Evolutionary conservation across 1,140 invertebrate genomes (phyloP).

Genomic region (Drosophila subobscura): DNA sequence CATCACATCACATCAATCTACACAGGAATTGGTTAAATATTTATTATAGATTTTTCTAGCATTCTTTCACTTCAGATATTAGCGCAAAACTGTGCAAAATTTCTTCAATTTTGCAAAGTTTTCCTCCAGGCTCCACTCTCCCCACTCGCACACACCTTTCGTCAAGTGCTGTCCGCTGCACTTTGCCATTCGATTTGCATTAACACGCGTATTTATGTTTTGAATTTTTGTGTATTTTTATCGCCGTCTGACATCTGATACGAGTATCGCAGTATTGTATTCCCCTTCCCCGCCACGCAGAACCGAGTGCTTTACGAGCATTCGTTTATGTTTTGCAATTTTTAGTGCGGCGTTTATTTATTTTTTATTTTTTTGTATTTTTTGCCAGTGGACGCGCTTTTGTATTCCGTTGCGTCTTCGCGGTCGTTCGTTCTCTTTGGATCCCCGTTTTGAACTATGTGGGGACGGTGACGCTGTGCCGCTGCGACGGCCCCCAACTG

Average conservation of each 20-base stretch:
- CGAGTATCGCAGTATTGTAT: neutral
- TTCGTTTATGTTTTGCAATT: constrained; percentile 53
- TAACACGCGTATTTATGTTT: constrained; percentile 54
- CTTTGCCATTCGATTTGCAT: constrained; percentile 29
- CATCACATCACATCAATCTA: constrained; percentile 58
- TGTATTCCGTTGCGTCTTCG: constrained; percentile 69
- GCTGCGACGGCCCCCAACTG: constrained; percentile 19
- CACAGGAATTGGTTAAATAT: constrained; percentile 29
- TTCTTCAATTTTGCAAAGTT: constrained; percentile 21
- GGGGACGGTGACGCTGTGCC: constrained; percentile 17
- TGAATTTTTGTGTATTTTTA: constrained; percentile 54
- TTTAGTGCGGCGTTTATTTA: constrained; percentile 22
- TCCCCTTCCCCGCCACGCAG: neutral
- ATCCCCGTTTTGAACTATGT: constrained; percentile 66
- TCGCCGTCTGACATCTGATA: constrained; percentile 38
- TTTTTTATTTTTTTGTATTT: constrained; percentile 31
- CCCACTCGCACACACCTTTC: constrained; percentile 61
- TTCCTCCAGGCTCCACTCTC: constrained; percentile 20
- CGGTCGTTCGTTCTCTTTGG: constrained; percentile 62
- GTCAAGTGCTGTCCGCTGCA: constrained; percentile 52
- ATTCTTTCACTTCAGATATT: neutral
- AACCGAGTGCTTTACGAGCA: constrained; percentile 4
- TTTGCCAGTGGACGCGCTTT: constrained; percentile 47
- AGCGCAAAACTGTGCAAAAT: constrained; percentile 43
- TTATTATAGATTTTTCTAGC: constrained; percentile 21